These are phyloP conservation scores for Girardinichthys multiradiatus DNA, from an alignment of 2,113 vertebrate species.

Conservation along the genomic window DNA sequence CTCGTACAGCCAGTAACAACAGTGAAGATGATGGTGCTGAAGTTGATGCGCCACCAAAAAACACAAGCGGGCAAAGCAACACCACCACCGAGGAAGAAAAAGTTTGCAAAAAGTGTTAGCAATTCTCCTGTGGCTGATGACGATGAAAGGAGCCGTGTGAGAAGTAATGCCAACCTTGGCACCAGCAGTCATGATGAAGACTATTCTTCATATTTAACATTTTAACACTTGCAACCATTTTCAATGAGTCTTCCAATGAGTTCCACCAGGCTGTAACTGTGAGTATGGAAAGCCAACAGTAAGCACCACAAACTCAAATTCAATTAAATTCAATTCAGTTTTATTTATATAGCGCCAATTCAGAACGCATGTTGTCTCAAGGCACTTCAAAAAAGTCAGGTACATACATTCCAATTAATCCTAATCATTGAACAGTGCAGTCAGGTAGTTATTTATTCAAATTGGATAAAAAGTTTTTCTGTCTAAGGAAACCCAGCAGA, in stretches of 20 bases:
- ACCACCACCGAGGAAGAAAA: background rate
- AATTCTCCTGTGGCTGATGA: background rate
- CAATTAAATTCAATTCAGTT: too few species aligned
- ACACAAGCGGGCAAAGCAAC: background rate
- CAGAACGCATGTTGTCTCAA: too few species aligned
- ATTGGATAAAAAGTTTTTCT: too few species aligned
- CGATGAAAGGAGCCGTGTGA: background rate
- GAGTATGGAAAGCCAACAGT: constrained; percentile 4
- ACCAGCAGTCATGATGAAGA: background rate
- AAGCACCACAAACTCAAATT: background rate
- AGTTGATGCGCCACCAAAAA: background rate
- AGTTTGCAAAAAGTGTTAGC: constrained; percentile 1
- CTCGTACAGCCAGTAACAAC: background rate
- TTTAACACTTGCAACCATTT: background rate
- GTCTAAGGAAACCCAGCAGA: too few species aligned
- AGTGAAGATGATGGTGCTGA: background rate
- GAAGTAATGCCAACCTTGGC: constrained; percentile 13
- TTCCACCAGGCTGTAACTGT: constrained; percentile 6
- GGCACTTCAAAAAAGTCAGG: too few species aligned
- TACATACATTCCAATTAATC: too few species aligned
- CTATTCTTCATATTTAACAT: constrained; percentile 16
- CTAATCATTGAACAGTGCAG: too few species aligned
- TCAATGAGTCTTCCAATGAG: background rate
- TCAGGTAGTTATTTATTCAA: too few species aligned
- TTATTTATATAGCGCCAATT: too few species aligned